These are phyloP conservation scores for Champsocephalus esox DNA, from an alignment of 2,797 vertebrate genomes.

Conservation along the genomic window DNA sequence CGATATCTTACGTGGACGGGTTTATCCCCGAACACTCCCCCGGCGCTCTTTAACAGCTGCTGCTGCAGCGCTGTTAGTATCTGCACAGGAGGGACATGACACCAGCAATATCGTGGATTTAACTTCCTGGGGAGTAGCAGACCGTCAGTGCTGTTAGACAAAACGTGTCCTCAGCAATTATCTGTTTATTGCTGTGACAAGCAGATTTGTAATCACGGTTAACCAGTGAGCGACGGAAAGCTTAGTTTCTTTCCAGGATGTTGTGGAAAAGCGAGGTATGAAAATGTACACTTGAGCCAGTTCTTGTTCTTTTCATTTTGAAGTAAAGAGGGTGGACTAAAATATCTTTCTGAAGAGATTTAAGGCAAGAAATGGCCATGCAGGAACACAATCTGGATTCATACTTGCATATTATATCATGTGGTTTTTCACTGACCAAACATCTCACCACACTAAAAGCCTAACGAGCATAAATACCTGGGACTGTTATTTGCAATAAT, in stretches of 20 bases:
- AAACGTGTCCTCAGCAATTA: constrained; percentile 14
- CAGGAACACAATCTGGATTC: too few relatives aligned
- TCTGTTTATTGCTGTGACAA: constrained; percentile 27
- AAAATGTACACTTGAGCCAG: constrained; percentile 29
- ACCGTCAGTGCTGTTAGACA: neutral
- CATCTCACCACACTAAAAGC: neutral
- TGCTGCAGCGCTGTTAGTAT: constrained; percentile 14
- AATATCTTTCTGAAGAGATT: too few relatives aligned
- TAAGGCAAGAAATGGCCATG: too few relatives aligned
- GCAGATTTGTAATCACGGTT: constrained; percentile 33
- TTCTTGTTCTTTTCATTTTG: constrained; percentile 8
- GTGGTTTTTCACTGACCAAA: too few relatives aligned
- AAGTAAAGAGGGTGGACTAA: too few relatives aligned
- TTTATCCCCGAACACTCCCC: constrained; percentile 28
- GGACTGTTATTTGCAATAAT: neutral
- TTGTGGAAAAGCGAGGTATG: constrained; percentile 26
- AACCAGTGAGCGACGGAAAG: constrained; percentile 31
- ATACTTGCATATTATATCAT: too few relatives aligned
- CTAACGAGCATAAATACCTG: neutral
- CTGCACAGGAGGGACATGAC: constrained; percentile 8
- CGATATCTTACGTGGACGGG: constrained; percentile 35
- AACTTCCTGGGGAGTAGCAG: constrained; percentile 1
- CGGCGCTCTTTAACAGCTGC: constrained; percentile 19
- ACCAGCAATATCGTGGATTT: neutral
- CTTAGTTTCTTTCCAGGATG: constrained; percentile 43